phyloP scores from a whole-genome alignment of 2,113 vertebrate species.

The Nerophis lumbriciformis region DNA sequence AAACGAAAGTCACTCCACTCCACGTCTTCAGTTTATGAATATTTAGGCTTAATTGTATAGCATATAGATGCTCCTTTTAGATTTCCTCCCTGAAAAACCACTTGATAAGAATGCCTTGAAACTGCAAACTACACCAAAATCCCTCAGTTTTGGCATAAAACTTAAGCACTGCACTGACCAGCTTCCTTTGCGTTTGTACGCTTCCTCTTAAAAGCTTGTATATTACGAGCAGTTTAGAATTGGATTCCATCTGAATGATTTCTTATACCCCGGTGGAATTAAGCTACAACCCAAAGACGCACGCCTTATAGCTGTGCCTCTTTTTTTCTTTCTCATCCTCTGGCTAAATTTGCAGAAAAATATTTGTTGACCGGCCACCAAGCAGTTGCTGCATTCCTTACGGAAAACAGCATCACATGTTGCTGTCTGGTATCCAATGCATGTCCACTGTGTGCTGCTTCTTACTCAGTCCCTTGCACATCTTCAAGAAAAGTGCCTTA shows the following conservation, averaged over 20 bases:
- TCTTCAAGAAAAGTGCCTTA: constrained; percentile 71
- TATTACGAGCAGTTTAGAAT: not conserved
- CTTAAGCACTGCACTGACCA: constrained; percentile 56
- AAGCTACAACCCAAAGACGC: constrained; percentile 63
- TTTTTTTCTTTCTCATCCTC: constrained; percentile 10
- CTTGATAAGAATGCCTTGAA: constrained; percentile 59
- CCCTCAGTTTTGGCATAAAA: constrained; percentile 52
- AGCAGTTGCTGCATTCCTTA: constrained; percentile 40
- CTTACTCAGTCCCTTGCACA: constrained; percentile 43
- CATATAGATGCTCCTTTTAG: constrained; percentile 18
- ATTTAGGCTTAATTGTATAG: not conserved
- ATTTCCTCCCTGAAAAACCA: constrained; percentile 49
- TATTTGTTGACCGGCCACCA: constrained; percentile 10
- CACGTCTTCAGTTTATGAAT: not conserved
- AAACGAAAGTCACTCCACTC: too few species aligned
- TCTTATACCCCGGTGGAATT: constrained; percentile 47
- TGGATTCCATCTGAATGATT: constrained; percentile 35
- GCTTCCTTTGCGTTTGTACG: constrained; percentile 52
- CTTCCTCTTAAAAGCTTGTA: constrained; percentile 36
- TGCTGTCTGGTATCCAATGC: constrained; percentile 25
- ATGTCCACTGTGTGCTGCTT: constrained; percentile 33
- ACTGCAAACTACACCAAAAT: constrained; percentile 56
- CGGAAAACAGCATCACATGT: constrained; percentile 28
- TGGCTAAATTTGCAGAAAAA: constrained; percentile 21
- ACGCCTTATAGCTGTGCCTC: constrained; percentile 34